phyloP scores from a whole-genome alignment of 2,797 vertebrate species.

The Tiaroga cobitis region DNA sequence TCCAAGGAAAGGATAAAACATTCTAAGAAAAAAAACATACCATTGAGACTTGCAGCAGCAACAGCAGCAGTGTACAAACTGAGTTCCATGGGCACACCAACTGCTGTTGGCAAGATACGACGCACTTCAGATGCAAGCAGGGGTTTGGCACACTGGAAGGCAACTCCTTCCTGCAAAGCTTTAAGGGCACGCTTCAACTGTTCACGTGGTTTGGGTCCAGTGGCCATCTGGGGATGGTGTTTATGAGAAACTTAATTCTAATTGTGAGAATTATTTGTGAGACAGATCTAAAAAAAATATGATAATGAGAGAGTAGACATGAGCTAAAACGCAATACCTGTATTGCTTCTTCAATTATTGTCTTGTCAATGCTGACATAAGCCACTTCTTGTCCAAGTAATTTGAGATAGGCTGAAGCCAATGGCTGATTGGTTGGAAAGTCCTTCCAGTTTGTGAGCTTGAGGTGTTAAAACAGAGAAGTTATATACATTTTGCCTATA shows the following conservation, averaged over 20 bases:
- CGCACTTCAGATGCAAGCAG: conserved; percentile 76
- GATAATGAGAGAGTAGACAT: neutral
- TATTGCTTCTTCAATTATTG: conserved; percentile 69
- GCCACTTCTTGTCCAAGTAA: conserved; percentile 82
- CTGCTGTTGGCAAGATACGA: conserved; percentile 76
- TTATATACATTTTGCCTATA: neutral
- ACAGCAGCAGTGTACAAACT: conserved; percentile 76
- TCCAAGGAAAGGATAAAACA: neutral
- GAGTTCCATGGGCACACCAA: conserved; percentile 83
- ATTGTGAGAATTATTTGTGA: neutral
- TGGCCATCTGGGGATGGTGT: conserved; percentile 62
- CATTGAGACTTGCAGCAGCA: conserved; percentile 61
- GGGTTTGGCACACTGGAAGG: conserved; percentile 71
- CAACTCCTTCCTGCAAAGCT: conserved; percentile 69
- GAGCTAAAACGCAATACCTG: conserved; percentile 67
- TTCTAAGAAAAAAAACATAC: conserved; percentile 65
- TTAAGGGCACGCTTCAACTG: conserved; percentile 56
- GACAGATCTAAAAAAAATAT: neutral
- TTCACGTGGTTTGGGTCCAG: conserved; percentile 51
- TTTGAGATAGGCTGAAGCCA: conserved; percentile 77
- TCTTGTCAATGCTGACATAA: conserved; percentile 77
- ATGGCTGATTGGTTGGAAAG: conserved; percentile 68
- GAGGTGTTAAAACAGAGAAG: conserved; percentile 27
- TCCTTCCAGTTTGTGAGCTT: conserved; percentile 81
- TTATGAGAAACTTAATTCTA: neutral